A percentile compares a stretch with the other conserved stretches of the same genome.
These are phyloP conservation scores for Xestia sexstrigata DNA, from an alignment of 2,888 invertebrate species.

Conservation along the genomic window DNA sequence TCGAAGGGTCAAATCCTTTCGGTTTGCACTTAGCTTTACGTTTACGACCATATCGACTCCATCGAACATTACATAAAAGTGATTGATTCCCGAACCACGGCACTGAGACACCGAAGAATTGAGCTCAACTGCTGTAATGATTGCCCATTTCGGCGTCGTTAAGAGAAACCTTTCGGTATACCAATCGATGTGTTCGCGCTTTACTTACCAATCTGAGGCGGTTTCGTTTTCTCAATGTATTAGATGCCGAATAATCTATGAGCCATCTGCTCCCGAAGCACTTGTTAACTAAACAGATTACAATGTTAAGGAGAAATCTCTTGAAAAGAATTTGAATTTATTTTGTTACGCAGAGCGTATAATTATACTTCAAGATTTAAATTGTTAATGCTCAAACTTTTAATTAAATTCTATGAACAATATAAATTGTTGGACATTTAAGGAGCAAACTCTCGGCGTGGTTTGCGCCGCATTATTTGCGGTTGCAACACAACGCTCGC, in stretches of 20 bases:
- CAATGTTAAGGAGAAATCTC: constrained; percentile 4
- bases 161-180: constrained; percentile 57
- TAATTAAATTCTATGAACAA: constrained; percentile 48
- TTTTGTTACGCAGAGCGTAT: constrained; percentile 9
- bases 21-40: constrained; percentile 54
- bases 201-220: constrained; percentile 26
- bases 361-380: constrained; percentile 43
- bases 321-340: constrained; percentile 45
- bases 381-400: constrained; percentile 48
- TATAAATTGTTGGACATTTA: constrained; percentile 41
- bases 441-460: constrained; percentile 7
- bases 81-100: constrained; percentile 73
- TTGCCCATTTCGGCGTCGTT: constrained; percentile 70
- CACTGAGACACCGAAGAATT: constrained; percentile 71
- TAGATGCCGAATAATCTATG: constrained; percentile 36
- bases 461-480: constrained; percentile 26
- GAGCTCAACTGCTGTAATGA: constrained; percentile 71
- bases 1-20: constrained; percentile 50
- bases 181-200: constrained; percentile 26
- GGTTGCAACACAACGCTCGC: constrained; percentile 34
- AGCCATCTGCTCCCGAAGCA: constrained; percentile 25
- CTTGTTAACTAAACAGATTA: constrained; percentile 38
- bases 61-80: constrained; percentile 63
- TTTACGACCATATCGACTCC: constrained; percentile 47
- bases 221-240: constrained; percentile 26